phyloP scores from a whole-genome alignment of 1,140 invertebrate genomes.

The Monomorium pharaonis region DNA sequence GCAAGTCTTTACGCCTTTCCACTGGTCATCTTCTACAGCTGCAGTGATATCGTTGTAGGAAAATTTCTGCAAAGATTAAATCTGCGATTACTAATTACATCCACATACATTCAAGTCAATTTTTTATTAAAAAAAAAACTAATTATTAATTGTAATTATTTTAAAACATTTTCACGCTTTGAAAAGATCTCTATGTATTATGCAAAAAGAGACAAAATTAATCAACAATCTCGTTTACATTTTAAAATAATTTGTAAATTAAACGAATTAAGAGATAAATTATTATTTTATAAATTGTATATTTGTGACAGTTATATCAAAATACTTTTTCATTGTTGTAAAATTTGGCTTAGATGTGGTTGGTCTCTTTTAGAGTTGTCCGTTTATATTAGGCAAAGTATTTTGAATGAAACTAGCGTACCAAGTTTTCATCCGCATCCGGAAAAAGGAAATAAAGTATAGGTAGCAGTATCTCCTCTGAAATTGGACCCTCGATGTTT shows the following conservation, averaged over 20 bases:
- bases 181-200: not conserved
- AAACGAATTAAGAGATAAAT: not conserved
- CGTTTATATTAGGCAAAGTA: not conserved
- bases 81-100: not conserved
- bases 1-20: conserved; percentile 90
- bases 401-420: conserved; percentile 67
- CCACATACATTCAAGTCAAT: not conserved
- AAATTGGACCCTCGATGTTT: conserved; percentile 89
- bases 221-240: not conserved
- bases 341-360: not conserved
- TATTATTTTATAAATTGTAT: not conserved
- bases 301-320: not conserved
- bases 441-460: conserved; percentile 95
- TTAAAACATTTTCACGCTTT: not conserved
- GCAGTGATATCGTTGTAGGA: conserved; percentile 77
- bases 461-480: conserved; percentile 90
- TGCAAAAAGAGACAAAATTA: not conserved
- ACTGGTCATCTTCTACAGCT: conserved; percentile 79
- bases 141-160: not conserved
- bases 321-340: not conserved
- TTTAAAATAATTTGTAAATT: not conserved
- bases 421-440: conserved; percentile 91
- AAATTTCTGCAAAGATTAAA: conserved; percentile 78
- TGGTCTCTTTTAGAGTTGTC: not conserved
- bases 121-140: not conserved